Conservation (phyloP, 2,888 invertebrate species). For the Rhorus exstirpatorius region DNA sequence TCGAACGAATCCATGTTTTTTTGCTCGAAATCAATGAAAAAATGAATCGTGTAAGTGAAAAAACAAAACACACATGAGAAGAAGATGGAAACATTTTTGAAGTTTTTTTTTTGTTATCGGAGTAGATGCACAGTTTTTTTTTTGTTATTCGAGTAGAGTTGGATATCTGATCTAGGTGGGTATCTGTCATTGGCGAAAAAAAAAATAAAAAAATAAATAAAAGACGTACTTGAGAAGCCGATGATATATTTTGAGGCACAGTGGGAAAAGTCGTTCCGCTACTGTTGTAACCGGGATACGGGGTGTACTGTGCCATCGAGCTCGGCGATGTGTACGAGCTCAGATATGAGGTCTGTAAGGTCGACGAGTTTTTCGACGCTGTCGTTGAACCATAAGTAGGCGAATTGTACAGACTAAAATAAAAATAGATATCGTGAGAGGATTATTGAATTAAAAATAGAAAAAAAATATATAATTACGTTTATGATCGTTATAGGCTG, state of each 20-base stretch:
- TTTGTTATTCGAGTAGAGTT: constrained; percentile 24
- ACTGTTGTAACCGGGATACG: constrained; percentile 83
- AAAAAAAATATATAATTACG: too few species aligned
- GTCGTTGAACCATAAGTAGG: constrained; percentile 82
- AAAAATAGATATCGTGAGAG: constrained; percentile 12
- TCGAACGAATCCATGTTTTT: too few species aligned
- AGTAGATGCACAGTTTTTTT: neutral
- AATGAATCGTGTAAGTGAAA: too few species aligned
- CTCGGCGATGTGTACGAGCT: constrained; percentile 83
- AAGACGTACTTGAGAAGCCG: constrained; percentile 81
- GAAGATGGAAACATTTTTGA: too few species aligned
- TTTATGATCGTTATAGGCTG: too few species aligned
- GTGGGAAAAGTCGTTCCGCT: constrained; percentile 82
- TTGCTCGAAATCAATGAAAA: too few species aligned
- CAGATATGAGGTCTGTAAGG: constrained; percentile 82
- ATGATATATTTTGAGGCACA: constrained; percentile 84
- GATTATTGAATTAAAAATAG: constrained; percentile 44
- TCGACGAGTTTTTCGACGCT: constrained; percentile 81
- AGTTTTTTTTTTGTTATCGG: neutral
- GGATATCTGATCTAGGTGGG: constrained; percentile 16
- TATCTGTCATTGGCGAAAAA: constrained; percentile 8
- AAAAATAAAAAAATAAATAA: neutral
- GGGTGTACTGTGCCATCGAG: constrained; percentile 84
- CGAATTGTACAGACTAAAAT: constrained; percentile 82
- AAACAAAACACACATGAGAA: too few species aligned